Conservation (phyloP, 2,888 invertebrate species). For the Drosophila kanekoi region DNA sequence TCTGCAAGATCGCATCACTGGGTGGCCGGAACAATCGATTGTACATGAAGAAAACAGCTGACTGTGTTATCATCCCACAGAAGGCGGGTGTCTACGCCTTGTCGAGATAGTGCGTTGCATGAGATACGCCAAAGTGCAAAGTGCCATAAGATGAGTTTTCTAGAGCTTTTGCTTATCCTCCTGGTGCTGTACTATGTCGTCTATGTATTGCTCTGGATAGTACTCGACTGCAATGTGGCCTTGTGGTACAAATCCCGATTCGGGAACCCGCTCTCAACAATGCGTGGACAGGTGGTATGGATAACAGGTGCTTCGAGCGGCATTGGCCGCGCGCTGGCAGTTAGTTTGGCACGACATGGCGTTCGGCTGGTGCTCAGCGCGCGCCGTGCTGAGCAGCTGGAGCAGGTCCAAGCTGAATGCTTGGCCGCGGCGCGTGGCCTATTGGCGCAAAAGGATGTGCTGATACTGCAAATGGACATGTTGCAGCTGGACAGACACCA, state of each 20-base stretch:
- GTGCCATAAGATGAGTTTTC: slow-evolving; percentile 73
- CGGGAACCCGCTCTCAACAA: slow-evolving; percentile 86
- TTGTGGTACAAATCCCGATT: slow-evolving; percentile 87
- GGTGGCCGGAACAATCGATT: not conserved
- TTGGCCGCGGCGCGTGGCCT: slow-evolving; percentile 84
- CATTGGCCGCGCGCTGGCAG: slow-evolving; percentile 91
- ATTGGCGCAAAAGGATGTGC: slow-evolving; percentile 87
- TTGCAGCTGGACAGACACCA: slow-evolving; percentile 87
- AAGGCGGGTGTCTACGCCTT: not conserved
- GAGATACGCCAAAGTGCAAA: slow-evolving; percentile 33
- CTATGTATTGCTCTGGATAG: slow-evolving; percentile 86
- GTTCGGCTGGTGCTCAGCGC: slow-evolving; percentile 90
- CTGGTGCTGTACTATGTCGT: slow-evolving; percentile 86
- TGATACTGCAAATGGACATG: slow-evolving; percentile 90
- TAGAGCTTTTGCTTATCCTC: slow-evolving; percentile 80
- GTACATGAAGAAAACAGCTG: slow-evolving; percentile 41
- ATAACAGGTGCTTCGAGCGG: slow-evolving; percentile 94
- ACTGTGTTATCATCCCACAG: slow-evolving; percentile 27
- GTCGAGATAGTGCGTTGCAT: not conserved
- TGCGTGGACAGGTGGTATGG: slow-evolving; percentile 91
- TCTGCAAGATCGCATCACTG: not conserved
- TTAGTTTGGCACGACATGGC: slow-evolving; percentile 88
- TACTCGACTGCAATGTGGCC: slow-evolving; percentile 88
- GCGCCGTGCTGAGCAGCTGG: slow-evolving; percentile 87
- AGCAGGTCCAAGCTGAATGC: slow-evolving; percentile 89